phyloP scores from a whole-genome alignment of 53 echinoderm and acorn worm genomes.

The Henricia sp. region DNA sequence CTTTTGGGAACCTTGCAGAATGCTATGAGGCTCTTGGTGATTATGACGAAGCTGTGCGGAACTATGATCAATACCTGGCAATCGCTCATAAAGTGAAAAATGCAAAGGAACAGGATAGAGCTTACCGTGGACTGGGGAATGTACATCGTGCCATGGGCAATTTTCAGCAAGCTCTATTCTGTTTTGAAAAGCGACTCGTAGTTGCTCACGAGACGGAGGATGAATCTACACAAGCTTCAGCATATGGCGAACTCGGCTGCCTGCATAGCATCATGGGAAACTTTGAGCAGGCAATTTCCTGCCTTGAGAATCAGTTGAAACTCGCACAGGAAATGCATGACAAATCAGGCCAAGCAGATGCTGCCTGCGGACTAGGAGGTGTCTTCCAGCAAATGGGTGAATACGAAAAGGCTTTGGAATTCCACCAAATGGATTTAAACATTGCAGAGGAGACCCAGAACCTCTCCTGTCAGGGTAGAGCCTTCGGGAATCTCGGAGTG shows the following conservation, averaged over 20 bases:
- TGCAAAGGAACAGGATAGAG: slow-evolving; percentile 88
- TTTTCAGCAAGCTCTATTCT: slow-evolving; percentile 94
- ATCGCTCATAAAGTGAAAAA: slow-evolving; percentile 89
- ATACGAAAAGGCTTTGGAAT: slow-evolving; percentile 88
- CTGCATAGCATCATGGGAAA: slow-evolving; percentile 98
- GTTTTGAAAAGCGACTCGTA: slow-evolving; percentile 93
- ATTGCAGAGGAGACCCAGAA: slow-evolving; percentile 93
- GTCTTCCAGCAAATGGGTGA: slow-evolving; percentile 98
- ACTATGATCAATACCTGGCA: slow-evolving; percentile 91
- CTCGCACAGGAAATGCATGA: slow-evolving; percentile 85
- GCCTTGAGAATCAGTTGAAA: slow-evolving; percentile 90
- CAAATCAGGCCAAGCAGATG: slow-evolving; percentile 90
- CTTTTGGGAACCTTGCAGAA: slow-evolving; percentile 93
- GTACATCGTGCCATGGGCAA: slow-evolving; percentile 90
- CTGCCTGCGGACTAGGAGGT: slow-evolving; percentile 95
- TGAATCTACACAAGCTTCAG: slow-evolving; percentile 83
- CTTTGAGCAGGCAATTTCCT: slow-evolving; percentile 99
- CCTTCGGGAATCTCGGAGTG: slow-evolving; percentile 95
- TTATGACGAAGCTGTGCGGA: slow-evolving; percentile 90
- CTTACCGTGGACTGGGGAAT: slow-evolving; percentile 95
- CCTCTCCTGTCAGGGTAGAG: slow-evolving; percentile 91
- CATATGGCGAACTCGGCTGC: slow-evolving; percentile 96
- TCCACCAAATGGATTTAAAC: slow-evolving; percentile 89
- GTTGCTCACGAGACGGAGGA: slow-evolving; percentile 95
- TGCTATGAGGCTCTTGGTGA: slow-evolving; percentile 96